These are phyloP conservation scores for Andricus grossulariae DNA, from an alignment of 1,140 invertebrate genomes.

Conservation along the genomic window DNA sequence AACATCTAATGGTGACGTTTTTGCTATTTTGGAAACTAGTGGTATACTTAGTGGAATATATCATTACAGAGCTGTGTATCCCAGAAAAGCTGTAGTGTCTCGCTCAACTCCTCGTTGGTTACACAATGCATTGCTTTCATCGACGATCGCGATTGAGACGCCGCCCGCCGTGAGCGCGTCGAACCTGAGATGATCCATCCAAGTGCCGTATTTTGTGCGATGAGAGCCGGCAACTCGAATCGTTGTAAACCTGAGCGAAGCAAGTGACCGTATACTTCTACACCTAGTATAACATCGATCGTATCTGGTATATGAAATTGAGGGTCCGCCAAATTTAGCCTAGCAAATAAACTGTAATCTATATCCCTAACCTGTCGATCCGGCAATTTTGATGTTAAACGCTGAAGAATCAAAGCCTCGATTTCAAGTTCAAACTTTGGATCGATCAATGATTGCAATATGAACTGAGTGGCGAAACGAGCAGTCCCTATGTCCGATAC, in stretches of 20 bases:
- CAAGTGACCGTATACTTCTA: not conserved
- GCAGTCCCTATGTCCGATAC: not conserved
- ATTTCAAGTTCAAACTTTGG: not conserved
- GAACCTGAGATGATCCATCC: conserved; percentile 1
- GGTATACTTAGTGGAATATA: no score
- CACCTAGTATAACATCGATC: not conserved
- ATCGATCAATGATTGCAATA: not conserved
- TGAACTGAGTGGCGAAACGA: not conserved
- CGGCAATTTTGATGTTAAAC: not conserved
- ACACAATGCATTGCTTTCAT: no score
- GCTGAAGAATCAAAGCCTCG: not conserved
- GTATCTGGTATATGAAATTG: not conserved
- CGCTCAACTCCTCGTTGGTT: no score
- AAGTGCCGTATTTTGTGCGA: not conserved
- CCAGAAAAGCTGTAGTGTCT: no score
- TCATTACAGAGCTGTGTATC: no score
- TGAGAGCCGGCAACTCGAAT: not conserved
- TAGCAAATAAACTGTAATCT: not conserved
- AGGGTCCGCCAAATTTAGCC: not conserved
- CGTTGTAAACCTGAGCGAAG: not conserved
- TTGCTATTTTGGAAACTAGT: no score
- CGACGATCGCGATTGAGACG: no score
- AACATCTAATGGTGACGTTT: no score
- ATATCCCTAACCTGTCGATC: not conserved
- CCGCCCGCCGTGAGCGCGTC: no score